phyloP scores from a whole-genome alignment of 2,113 vertebrate species.

The Ploceus nigricollis region DNA sequence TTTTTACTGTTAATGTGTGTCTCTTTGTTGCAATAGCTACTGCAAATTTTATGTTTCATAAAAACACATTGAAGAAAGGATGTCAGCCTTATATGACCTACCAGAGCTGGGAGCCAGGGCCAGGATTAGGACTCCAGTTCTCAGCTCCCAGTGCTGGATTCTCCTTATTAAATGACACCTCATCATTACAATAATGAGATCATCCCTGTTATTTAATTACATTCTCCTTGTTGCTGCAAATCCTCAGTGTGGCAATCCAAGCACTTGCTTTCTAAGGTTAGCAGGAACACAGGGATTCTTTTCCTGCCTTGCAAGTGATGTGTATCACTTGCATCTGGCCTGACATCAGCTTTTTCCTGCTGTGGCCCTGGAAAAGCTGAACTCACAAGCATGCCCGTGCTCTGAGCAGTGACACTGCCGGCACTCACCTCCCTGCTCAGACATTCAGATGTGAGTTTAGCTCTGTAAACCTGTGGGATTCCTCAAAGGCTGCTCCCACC shows the following conservation, averaged over 20 bases:
- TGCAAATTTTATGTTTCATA: background rate
- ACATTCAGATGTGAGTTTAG: background rate
- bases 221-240: conserved; percentile 50
- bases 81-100: background rate
- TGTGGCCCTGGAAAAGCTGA: background rate
- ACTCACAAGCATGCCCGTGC: background rate
- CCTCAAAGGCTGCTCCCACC: background rate
- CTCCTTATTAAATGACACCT: conserved; percentile 41
- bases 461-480: background rate
- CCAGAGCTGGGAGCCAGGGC: background rate
- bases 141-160: conserved; percentile 7
- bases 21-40: background rate
- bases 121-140: background rate
- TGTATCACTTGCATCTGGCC: background rate
- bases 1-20: background rate
- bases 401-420: background rate
- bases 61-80: background rate
- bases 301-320: background rate
- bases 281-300: background rate
- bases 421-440: background rate
- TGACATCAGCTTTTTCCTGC: conserved; percentile 31
- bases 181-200: conserved; percentile 56
- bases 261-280: conserved; percentile 58
- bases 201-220: conserved; percentile 51
- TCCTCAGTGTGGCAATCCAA: conserved; percentile 42